A percentile compares a stretch with the other conserved stretches of the same genome.
Conservation (phyloP, 1,140 invertebrate genomes). For the Catajapyx aquilonaris region DNA sequence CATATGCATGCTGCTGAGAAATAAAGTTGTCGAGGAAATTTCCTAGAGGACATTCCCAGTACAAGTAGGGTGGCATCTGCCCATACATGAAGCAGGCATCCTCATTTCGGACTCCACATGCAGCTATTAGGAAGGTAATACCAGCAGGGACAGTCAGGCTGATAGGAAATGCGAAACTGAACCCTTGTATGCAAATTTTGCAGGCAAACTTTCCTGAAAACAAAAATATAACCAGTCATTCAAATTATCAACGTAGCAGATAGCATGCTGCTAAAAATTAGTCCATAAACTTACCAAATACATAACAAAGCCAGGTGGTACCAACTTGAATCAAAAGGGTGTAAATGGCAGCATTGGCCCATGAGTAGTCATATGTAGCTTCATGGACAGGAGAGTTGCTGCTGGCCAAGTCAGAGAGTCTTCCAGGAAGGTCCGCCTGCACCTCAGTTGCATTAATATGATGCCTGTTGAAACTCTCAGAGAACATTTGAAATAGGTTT, state of each 20-base stretch:
- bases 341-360: slow-evolving; percentile 3
- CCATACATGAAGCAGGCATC: slow-evolving; percentile 13
- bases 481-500: slow-evolving; percentile 10
- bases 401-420: neutral
- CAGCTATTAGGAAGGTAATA: slow-evolving; percentile 13
- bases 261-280: neutral
- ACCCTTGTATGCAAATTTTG: slow-evolving; percentile 16
- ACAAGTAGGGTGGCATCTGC: slow-evolving; percentile 13
- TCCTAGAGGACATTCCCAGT: slow-evolving; percentile 12
- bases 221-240: neutral
- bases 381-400: neutral
- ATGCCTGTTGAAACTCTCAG: slow-evolving; percentile 9
- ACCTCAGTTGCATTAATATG: slow-evolving; percentile 8
- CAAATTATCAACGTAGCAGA: neutral
- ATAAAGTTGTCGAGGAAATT: slow-evolving; percentile 9
- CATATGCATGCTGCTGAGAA: slow-evolving; percentile 15
- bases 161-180: slow-evolving; percentile 23
- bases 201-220: slow-evolving; percentile 15
- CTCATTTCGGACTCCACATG: slow-evolving; percentile 12
- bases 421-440: no score
- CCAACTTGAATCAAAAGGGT: slow-evolving; percentile 9
- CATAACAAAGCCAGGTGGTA: slow-evolving; percentile 10
- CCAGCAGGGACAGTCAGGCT: slow-evolving; percentile 19
- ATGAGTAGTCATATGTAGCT: neutral
- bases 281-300: slow-evolving; percentile 7